Percentiles rank a stretch among this genome's conserved stretches.
phyloP scores from a whole-genome alignment of 2,888 invertebrate genomes.

The Mycogona germanica region DNA sequence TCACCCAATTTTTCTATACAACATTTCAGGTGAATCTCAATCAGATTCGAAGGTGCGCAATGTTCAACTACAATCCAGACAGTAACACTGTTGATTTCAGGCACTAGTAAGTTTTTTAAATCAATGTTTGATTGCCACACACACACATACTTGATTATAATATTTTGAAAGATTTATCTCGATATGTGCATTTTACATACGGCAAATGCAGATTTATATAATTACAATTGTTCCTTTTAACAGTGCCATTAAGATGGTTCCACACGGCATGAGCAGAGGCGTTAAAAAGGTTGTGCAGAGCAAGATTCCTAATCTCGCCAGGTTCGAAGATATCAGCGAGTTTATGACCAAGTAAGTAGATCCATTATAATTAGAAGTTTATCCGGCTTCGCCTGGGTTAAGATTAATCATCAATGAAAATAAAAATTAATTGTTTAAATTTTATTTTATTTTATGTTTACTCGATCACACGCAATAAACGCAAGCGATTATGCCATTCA shows the following conservation, averaged over 20 bases:
- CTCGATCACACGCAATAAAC: neutral
- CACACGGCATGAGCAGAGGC: constrained; percentile 77
- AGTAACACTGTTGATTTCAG: constrained; percentile 80
- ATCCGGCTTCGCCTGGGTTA: too few relatives aligned
- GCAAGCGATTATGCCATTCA: neutral
- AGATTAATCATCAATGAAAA: too few relatives aligned
- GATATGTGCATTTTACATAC: neutral
- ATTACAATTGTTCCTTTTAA: neutral
- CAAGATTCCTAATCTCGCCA: constrained; percentile 78
- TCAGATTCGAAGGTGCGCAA: constrained; percentile 71
- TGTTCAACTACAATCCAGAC: constrained; percentile 76
- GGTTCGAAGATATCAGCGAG: constrained; percentile 73
- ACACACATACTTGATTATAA: neutral
- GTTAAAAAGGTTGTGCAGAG: constrained; percentile 86
- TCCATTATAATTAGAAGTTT: too few relatives aligned
- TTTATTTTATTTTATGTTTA: neutral
- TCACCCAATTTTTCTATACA: constrained; percentile 24
- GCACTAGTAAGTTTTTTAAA: constrained; percentile 52
- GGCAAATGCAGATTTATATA: neutral
- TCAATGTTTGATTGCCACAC: neutral
- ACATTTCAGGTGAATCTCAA: constrained; percentile 64
- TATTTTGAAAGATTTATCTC: too few relatives aligned
- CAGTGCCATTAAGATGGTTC: constrained; percentile 73
- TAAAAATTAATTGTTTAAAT: too few relatives aligned
- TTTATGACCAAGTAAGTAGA: constrained; percentile 67